phyloP scores from a whole-genome alignment of 2,113 vertebrate species.

The Bubo bubo region DNA sequence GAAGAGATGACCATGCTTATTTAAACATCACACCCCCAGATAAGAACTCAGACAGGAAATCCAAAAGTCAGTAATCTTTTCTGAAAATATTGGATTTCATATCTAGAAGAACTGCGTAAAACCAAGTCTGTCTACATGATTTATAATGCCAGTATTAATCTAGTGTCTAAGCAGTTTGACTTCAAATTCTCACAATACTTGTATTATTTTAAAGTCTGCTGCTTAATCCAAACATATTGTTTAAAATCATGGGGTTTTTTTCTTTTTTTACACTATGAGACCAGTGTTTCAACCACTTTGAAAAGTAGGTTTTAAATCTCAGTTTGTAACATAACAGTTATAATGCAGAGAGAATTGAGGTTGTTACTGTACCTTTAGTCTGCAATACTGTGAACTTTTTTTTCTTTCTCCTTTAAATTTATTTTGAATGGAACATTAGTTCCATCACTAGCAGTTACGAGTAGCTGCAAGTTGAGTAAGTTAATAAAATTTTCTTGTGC shows the following conservation, averaged over 20 bases:
- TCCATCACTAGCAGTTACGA: neutral
- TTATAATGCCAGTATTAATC: neutral
- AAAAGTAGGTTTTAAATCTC: neutral
- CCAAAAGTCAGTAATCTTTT: neutral
- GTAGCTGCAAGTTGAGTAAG: neutral
- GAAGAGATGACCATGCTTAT: fast-evolving
- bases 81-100: neutral
- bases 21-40: neutral
- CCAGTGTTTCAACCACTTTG: neutral
- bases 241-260: neutral
- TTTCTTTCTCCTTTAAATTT: neutral
- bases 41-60: neutral
- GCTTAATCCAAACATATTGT: neutral
- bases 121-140: neutral
- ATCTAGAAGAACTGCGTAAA: neutral
- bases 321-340: neutral
- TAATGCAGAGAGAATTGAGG: neutral
- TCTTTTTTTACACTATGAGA: neutral
- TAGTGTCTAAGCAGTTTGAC: neutral
- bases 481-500: neutral
- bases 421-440: neutral
- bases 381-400: neutral
- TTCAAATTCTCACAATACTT: neutral
- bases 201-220: neutral
- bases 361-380: neutral